These are phyloP conservation scores for Calameuta idolon DNA, from an alignment of 2,888 invertebrate genomes.

Conservation along the genomic window DNA sequence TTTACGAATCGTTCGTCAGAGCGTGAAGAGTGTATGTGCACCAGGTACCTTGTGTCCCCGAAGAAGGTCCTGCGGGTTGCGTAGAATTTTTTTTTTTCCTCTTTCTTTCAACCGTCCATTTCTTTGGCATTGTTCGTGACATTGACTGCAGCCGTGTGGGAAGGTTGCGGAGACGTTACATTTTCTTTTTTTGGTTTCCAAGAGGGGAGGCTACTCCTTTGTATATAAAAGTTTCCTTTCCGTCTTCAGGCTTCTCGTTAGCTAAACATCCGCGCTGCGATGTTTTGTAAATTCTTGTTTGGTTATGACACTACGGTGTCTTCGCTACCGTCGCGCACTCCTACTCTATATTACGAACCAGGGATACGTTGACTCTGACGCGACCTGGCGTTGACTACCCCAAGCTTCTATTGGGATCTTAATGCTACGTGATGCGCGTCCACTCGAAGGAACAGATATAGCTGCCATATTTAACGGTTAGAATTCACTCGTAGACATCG, in stretches of 20 bases:
- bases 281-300: neutral
- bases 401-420: neutral
- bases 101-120: neutral
- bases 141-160: neutral
- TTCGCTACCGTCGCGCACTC: neutral
- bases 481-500: neutral
- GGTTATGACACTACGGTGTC: neutral
- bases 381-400: neutral
- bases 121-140: neutral
- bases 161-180: neutral
- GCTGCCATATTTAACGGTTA: neutral
- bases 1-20: neutral
- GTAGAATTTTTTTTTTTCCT: neutral
- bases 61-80: neutral
- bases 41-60: neutral
- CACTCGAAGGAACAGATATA: neutral
- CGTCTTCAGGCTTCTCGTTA: neutral
- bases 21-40: neutral
- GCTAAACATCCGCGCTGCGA: conserved; percentile 1
- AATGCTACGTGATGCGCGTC: neutral
- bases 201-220: neutral
- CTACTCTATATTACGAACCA: neutral
- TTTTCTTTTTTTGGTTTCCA: neutral
- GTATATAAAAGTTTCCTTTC: conserved; percentile 2
- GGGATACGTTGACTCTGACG: neutral